phyloP scores from a whole-genome alignment of 2,797 vertebrate genomes.

The Eospalax fontanierii region DNA sequence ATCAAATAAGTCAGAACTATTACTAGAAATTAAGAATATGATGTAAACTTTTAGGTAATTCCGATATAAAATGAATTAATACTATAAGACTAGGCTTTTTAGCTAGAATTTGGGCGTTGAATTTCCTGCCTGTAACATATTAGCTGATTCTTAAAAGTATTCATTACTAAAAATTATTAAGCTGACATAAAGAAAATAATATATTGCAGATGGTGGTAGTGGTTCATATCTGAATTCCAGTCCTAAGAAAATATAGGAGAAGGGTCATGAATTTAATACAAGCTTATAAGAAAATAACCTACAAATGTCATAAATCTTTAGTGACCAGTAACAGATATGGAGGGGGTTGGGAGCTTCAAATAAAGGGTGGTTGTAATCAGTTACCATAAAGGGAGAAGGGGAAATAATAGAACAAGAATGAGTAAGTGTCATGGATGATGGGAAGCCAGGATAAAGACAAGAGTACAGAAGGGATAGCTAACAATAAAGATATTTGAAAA shows the following conservation, averaged over 20 bases:
- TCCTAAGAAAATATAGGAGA: not conserved
- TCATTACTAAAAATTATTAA: not conserved
- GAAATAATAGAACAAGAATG: too few species aligned
- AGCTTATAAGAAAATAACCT: not conserved
- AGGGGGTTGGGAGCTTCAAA: too few species aligned
- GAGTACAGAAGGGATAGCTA: too few species aligned
- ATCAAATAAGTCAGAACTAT: not conserved
- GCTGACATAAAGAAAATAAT: not conserved
- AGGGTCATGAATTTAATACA: not conserved
- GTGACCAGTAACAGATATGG: not conserved
- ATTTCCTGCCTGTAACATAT: not conserved
- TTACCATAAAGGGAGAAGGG: too few species aligned
- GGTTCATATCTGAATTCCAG: not conserved
- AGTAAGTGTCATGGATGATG: too few species aligned
- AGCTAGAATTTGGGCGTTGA: not conserved
- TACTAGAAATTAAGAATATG: not conserved
- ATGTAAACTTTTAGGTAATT: not conserved
- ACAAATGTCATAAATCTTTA: not conserved
- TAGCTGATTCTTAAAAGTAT: not conserved
- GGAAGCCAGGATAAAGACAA: too few species aligned
- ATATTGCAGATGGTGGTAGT: not conserved
- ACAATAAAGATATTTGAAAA: too few species aligned
- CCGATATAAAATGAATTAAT: not conserved
- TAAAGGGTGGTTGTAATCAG: too few species aligned
- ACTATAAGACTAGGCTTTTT: not conserved